A percentile compares a stretch with the other conserved stretches of the same genome.
Conservation (phyloP, 2,888 invertebrate genomes). For the Electrophaes corylata region DNA sequence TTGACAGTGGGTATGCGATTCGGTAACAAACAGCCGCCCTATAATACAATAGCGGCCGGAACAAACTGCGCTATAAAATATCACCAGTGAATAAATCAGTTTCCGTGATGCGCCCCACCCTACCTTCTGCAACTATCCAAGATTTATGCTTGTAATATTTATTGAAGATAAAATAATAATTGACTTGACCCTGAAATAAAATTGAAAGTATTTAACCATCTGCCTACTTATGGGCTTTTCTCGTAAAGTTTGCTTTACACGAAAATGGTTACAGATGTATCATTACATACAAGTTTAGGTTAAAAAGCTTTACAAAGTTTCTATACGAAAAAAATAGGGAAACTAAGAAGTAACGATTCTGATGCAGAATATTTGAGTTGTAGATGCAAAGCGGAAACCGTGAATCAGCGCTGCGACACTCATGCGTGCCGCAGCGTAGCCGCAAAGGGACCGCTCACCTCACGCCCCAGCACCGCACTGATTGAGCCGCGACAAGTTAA, state of each 20-base stretch:
- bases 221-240: too few relatives aligned
- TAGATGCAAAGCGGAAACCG: constrained; percentile 67
- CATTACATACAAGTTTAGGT: too few relatives aligned
- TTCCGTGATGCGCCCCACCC: constrained; percentile 71
- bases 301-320: too few relatives aligned
- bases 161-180: constrained; percentile 78
- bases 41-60: constrained; percentile 87
- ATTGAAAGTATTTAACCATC: background rate
- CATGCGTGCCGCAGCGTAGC: constrained; percentile 29
- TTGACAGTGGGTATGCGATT: constrained; percentile 26
- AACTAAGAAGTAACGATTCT: background rate
- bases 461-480: constrained; percentile 60
- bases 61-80: constrained; percentile 88
- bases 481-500: constrained; percentile 85
- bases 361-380: too few relatives aligned
- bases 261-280: too few relatives aligned
- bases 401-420: constrained; percentile 55
- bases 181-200: constrained; percentile 52
- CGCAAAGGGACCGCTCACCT: constrained; percentile 45
- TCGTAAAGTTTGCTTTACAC: too few relatives aligned
- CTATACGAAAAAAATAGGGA: too few relatives aligned
- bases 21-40: constrained; percentile 83
- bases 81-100: constrained; percentile 87
- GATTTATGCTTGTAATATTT: constrained; percentile 78
- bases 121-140: constrained; percentile 65